phyloP scores from a whole-genome alignment of 2,113 vertebrate genomes.

The Stercorarius parasiticus region DNA sequence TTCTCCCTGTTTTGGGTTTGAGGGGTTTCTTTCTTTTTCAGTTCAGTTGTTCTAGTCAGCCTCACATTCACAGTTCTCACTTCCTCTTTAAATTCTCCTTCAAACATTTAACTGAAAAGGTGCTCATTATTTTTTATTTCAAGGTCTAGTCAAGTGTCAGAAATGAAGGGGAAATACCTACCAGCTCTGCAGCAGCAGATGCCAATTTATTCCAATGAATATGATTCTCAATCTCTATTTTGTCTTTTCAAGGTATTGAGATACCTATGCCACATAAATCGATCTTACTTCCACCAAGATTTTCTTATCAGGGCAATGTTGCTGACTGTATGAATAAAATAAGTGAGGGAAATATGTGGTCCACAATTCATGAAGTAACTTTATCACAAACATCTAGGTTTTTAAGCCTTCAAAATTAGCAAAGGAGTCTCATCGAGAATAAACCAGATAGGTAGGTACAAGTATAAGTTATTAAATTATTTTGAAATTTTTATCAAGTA shows the following conservation, averaged over 20 bases:
- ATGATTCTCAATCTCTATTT: slow-evolving; percentile 37
- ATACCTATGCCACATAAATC: slow-evolving; percentile 15
- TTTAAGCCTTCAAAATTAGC: neutral
- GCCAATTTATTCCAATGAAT: slow-evolving; percentile 51
- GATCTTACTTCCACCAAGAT: slow-evolving; percentile 13
- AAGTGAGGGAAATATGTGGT: neutral
- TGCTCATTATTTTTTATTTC: slow-evolving; percentile 67
- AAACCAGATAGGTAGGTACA: neutral
- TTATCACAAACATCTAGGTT: neutral
- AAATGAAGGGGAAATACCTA: slow-evolving; percentile 15
- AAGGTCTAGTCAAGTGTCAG: slow-evolving; percentile 40
- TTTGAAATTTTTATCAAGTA: neutral
- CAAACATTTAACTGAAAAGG: slow-evolving; percentile 37
- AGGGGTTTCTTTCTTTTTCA: neutral
- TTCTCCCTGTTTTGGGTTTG: neutral
- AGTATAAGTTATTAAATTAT: neutral
- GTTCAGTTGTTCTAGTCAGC: neutral
- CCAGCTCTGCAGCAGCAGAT: slow-evolving; percentile 26
- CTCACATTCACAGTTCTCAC: neutral
- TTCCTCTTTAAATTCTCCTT: slow-evolving; percentile 20
- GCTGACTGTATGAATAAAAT: neutral
- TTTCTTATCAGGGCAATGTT: neutral
- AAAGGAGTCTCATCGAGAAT: neutral
- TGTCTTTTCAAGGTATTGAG: slow-evolving; percentile 27
- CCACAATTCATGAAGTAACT: neutral